Conservation (phyloP, 2,797 vertebrate genomes). For the Furcifer pardalis region DNA sequence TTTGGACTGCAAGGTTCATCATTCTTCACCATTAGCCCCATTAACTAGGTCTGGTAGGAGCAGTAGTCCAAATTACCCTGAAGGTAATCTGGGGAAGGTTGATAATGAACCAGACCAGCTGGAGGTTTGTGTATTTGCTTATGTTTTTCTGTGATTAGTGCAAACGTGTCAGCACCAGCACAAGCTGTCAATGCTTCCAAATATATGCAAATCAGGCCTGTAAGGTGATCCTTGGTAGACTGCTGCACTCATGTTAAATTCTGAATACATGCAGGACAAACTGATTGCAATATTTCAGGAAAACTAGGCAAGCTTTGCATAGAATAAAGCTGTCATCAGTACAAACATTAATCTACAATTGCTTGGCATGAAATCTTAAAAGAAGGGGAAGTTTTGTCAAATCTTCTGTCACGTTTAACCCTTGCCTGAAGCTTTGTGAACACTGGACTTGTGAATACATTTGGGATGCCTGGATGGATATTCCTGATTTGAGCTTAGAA, state of each 20-base stretch:
- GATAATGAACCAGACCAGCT: conserved; percentile 8
- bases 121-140: not conserved
- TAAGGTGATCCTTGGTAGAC: conserved; percentile 26
- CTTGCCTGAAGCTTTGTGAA: conserved; percentile 24
- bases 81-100: not conserved
- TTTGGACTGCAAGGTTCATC: not conserved
- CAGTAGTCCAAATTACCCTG: not conserved
- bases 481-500: not conserved
- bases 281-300: conserved; percentile 22
- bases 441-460: conserved; percentile 22
- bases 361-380: conserved; percentile 26
- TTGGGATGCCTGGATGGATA: not conserved
- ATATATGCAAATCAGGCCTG: conserved; percentile 34
- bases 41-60: not conserved
- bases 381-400: conserved; percentile 23
- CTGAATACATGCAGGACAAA: conserved; percentile 27
- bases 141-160: not conserved
- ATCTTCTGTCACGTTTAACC: conserved; percentile 10
- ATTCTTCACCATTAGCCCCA: not conserved
- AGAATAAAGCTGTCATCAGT: conserved; percentile 40
- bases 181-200: conserved; percentile 23
- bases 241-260: conserved; percentile 8
- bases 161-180: not conserved
- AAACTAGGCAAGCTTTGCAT: conserved; percentile 36
- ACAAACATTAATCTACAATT: conserved; percentile 34